Conservation (phyloP, 2,888 invertebrate species). For the Lepidocyrtoides sp. region DNA sequence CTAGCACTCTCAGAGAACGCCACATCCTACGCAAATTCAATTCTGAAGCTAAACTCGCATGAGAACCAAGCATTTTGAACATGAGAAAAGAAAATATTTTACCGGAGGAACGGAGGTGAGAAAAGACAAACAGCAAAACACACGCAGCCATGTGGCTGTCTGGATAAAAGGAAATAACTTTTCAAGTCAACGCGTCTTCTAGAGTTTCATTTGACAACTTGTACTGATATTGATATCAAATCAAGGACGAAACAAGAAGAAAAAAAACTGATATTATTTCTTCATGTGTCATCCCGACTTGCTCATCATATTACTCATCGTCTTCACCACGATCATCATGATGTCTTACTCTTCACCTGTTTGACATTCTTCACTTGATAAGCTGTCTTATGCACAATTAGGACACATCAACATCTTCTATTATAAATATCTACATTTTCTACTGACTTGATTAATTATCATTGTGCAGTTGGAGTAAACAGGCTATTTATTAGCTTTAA, state of each 20-base stretch:
- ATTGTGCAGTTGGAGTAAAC: conserved; percentile 47
- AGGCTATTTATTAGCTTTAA: conserved; percentile 28
- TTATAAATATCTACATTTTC: conserved; percentile 20
- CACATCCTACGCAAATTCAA: conserved; percentile 65
- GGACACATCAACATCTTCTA: conserved; percentile 53
- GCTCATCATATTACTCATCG: conserved; percentile 73
- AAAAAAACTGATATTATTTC: not conserved
- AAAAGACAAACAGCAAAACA: conserved; percentile 6
- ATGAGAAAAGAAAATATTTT: conserved; percentile 11
- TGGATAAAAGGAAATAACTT: not conserved
- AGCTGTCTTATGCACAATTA: conserved; percentile 79
- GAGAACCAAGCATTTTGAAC: conserved; percentile 39
- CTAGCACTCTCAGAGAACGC: conserved; percentile 58
- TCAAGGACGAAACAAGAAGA: not conserved
- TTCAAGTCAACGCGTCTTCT: conserved; percentile 14
- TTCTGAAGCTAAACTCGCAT: conserved; percentile 64
- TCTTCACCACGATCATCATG: conserved; percentile 45
- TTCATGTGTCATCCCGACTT: conserved; percentile 55
- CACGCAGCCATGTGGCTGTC: not conserved
- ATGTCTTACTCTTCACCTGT: conserved; percentile 79
- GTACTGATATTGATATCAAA: conserved; percentile 1
- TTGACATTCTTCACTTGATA: conserved; percentile 80
- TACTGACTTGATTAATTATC: conserved; percentile 72
- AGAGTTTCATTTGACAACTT: not conserved
- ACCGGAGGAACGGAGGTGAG: not conserved